These are phyloP conservation scores for Cebus imitator DNA, from an alignment of 2,113 vertebrate genomes.

Conservation along the genomic window DNA sequence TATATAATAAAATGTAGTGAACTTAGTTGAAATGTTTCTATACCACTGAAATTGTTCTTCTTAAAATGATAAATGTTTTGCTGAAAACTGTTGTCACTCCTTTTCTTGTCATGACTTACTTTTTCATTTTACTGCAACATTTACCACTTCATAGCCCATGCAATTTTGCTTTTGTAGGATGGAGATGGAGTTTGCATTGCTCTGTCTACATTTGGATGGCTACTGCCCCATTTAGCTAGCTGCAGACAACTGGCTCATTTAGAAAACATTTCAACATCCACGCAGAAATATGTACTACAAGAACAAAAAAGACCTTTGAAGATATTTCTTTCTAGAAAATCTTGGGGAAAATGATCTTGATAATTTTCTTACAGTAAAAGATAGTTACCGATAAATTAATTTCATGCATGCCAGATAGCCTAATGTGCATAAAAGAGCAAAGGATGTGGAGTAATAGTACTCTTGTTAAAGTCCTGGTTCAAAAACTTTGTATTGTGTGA, in stretches of 20 bases:
- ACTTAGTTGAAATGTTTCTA: slow-evolving; percentile 9
- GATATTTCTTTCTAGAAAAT: not conserved
- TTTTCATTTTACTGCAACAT: slow-evolving; percentile 58
- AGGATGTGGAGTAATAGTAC: not conserved
- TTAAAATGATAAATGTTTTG: slow-evolving; percentile 17
- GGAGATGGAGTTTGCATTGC: not conserved
- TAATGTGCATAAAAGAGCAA: not conserved
- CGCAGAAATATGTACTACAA: not conserved
- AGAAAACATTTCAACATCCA: slow-evolving; percentile 40
- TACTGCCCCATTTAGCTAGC: not conserved
- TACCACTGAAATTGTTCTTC: not conserved
- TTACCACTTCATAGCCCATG: slow-evolving; percentile 32
- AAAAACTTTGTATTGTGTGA: not conserved
- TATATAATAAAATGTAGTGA: not conserved
- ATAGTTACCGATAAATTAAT: not conserved
- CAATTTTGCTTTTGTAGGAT: not conserved
- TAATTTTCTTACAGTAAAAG: not conserved
- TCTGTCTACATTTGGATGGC: not conserved
- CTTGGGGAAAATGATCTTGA: not conserved
- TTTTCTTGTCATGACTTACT: slow-evolving; percentile 33
- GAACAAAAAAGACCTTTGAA: not conserved
- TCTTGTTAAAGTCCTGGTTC: not conserved
- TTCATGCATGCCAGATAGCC: not conserved
- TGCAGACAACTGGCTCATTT: slow-evolving; percentile 15
- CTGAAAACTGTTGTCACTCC: not conserved